Base-by-base conservation (phyloP, 2,888 invertebrate genomes). In the Onchidella celtica region DNA sequence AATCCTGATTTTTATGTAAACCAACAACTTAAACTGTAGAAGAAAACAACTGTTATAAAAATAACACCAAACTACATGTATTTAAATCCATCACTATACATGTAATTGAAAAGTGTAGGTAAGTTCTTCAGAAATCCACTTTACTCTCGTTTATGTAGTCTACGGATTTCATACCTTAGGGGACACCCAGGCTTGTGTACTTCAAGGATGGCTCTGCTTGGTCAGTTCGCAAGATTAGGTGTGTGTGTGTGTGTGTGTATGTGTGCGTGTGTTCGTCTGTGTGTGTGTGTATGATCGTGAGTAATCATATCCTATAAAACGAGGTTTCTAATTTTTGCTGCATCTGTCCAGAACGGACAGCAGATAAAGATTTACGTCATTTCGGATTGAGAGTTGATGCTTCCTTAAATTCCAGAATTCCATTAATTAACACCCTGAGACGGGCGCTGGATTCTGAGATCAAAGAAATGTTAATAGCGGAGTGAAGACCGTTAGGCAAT, bases 381-480 rank as follows among this genome's bases (percentile, higher is more conserved):
- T 59, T 36, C 24, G 36, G 32, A 27, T 73, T n/a, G 1, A 36
- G 36, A 6, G 34, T 24, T 55, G 38, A 61, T 34, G 73, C 6
- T 73, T 75, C 79, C 72, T 65, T 29, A 63, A 70, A 47, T 72
- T 72, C 21, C 36, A 61, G 65, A 72, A 79, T 72, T 70, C 79
- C 79, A 63, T 79, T 79, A 79, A 79, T 79, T 79, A 79, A 72
- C 63, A 72, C 38, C n/a, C 57, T 27, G 27, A 59, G 73, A 73
- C 34, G 61, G 17, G 24, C 73, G 73, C 73, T 73, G 36, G 24
- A 61, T 61, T 27, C 68, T n/a, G 4, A 55, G 77, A 77, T 77
- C 77, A 77, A 77, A 77, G 77, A 77, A 77, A 77, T 77, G 68
- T 77, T 77, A 77, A 77, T 77, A 68, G 68, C 68, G 47, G 55